Base-by-base conservation (phyloP, 2,888 invertebrate species). In the Zeuzera pyrina region DNA sequence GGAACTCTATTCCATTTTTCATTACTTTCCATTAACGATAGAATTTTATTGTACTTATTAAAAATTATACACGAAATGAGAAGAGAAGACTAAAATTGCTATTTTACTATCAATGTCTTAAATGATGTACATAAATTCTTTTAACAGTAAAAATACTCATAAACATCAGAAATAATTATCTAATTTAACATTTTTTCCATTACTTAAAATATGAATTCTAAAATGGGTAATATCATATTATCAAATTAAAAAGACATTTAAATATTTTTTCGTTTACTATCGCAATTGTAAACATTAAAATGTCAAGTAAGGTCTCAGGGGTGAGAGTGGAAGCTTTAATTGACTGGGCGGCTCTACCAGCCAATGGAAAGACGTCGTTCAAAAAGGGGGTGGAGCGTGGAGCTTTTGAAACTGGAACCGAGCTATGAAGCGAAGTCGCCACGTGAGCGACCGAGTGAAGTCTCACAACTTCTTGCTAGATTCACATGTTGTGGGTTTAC, bases 371-470 rank as follows among this genome's bases (percentile, higher is more conserved):
- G 49, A 45, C 47, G 45, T 45, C 50, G 47, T 45, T 49, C 36
- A 48, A 41, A 38, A 38, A 49, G 50, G 59, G 77, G 79, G 79
- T 78, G 76, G 72, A 55, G 57, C 72, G 46, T 52, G 42, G 53
- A 52, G 60, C 64, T 60, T 62, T 62, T 61, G 61, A 59, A 62
- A 15, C 62, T 61, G 60, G 54, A 54, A 63, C 47, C 57, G 66
- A 70, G 78, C 71, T 71, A 76, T 62, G 65, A 74, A 77, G 77
- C 76, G 72, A 78, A 72, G 60, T 70, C 61, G 65, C 58, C 65
- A 68, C 62, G 58, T 57, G 53, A 44, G 43, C 41, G 39, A 39
- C 23, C 6, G 24, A 30, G 25, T 12, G 12, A 25, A 25, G 12
- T 25, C 13, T 25, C 12, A 11, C 28, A 28, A 15, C 15, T 28